Evolutionary conservation across 2,888 invertebrate genomes (phyloP).

Genomic region (Scotopteryx bipunctaria): DNA sequence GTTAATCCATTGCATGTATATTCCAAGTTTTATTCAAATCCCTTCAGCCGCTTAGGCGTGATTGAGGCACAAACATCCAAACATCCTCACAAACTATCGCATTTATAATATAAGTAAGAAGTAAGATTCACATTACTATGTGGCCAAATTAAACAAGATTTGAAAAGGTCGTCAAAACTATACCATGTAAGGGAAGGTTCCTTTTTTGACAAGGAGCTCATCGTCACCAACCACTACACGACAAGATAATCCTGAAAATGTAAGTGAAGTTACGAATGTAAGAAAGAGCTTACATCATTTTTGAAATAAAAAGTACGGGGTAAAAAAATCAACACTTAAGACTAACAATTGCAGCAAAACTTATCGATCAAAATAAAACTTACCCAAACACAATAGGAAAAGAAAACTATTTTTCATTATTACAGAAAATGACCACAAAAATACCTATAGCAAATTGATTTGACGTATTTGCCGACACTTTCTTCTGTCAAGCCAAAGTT

Average conservation of each 20-base stretch:
- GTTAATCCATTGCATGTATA: too few relatives aligned
- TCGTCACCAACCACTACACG: constrained; percentile 51
- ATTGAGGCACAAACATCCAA: too few relatives aligned
- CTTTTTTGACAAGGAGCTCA: constrained; percentile 60
- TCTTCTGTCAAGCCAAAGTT: constrained; percentile 57
- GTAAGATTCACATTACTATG: too few relatives aligned
- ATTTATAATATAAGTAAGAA: too few relatives aligned
- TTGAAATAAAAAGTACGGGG: neutral
- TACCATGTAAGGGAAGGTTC: constrained; percentile 67
- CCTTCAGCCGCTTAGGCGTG: too few relatives aligned
- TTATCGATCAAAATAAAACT: constrained; percentile 35
- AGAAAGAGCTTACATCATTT: neutral
- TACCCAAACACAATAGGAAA: constrained; percentile 59
- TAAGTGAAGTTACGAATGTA: neutral
- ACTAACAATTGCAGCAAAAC: neutral
- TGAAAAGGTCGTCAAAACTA: constrained; percentile 23
- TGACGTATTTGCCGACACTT: constrained; percentile 47
- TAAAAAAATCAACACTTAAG: neutral
- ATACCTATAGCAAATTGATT: constrained; percentile 37
- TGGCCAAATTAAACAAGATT: too few relatives aligned
- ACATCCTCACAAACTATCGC: too few relatives aligned
- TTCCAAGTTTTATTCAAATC: too few relatives aligned
- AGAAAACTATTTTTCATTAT: constrained; percentile 59
- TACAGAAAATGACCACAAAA: constrained; percentile 48
- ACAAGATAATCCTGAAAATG: constrained; percentile 44